Percentiles rank a stretch among this genome's conserved stretches.
phyloP scores from a whole-genome alignment of 2,113 vertebrate genomes.

The Raja brachyura region DNA sequence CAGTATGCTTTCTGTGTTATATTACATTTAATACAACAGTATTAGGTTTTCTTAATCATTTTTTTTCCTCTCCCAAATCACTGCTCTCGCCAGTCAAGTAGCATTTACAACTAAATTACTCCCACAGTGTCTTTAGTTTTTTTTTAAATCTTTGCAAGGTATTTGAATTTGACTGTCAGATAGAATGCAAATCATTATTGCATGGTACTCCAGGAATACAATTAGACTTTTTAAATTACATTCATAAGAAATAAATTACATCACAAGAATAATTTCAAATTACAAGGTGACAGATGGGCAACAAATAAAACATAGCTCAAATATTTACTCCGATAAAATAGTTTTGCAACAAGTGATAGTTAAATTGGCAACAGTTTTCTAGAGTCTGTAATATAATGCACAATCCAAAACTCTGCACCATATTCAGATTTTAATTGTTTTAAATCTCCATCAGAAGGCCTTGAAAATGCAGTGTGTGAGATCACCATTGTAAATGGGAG shows the following conservation, averaged over 20 bases:
- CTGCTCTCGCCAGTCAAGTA: background rate
- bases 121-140: background rate
- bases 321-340: background rate
- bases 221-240: background rate
- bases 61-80: background rate
- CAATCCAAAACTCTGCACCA: background rate
- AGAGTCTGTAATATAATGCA: background rate
- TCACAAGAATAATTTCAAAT: background rate
- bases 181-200: background rate
- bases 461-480: background rate
- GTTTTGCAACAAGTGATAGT: background rate
- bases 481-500: background rate
- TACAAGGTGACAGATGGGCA: background rate
- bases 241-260: background rate
- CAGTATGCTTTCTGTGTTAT: too few relatives aligned
- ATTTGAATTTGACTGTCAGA: background rate
- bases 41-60: background rate
- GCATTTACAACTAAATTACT: background rate
- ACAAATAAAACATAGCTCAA: background rate
- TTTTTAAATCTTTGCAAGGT: background rate
- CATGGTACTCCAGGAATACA: background rate
- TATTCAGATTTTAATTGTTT: too few relatives aligned
- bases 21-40: background rate
- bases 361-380: background rate
- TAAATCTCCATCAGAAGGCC: background rate